Conservation (phyloP, 2,797 vertebrate species). For the Melanogrammus aeglefinus region DNA sequence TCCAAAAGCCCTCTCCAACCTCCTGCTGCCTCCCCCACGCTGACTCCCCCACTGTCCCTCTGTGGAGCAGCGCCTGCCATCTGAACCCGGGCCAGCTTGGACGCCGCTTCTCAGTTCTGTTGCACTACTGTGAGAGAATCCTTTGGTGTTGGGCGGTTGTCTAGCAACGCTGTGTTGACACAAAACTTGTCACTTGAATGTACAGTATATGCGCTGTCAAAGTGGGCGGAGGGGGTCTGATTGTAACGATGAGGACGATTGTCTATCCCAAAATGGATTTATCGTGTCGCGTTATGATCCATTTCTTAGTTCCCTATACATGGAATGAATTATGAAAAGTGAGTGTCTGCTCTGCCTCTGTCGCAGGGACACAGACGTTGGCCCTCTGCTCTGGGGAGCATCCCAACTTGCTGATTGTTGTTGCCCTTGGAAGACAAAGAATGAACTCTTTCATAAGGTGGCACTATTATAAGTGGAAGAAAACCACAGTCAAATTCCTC, state of each 20-base stretch:
- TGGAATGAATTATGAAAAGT: background rate
- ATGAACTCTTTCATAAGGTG: slow-evolving; percentile 55
- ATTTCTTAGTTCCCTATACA: background rate
- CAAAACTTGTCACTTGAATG: slow-evolving; percentile 25
- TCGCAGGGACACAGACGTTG: background rate
- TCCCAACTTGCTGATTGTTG: slow-evolving; percentile 42
- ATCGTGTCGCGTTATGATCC: background rate
- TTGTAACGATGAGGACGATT: slow-evolving; percentile 21
- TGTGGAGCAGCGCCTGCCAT: slow-evolving; percentile 44
- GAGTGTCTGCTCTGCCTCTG: background rate
- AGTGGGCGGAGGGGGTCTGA: slow-evolving; percentile 34
- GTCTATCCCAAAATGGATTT: background rate
- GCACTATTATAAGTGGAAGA: slow-evolving; percentile 25
- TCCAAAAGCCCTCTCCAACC: slow-evolving; percentile 42
- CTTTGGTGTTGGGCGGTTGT: slow-evolving; percentile 30
- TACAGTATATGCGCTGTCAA: slow-evolving; percentile 21
- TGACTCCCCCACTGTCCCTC: slow-evolving; percentile 45
- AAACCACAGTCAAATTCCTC: slow-evolving; percentile 34
- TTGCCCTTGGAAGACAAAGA: slow-evolving; percentile 58
- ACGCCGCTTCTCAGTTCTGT: slow-evolving; percentile 17
- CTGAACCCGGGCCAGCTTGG: slow-evolving; percentile 47
- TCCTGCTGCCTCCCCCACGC: slow-evolving; percentile 38
- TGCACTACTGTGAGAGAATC: slow-evolving; percentile 40
- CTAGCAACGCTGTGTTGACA: slow-evolving; percentile 45
- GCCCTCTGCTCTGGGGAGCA: slow-evolving; percentile 27